A percentile compares a stretch with the other conserved stretches of the same genome.
These are phyloP conservation scores for Alaudala cheleensis DNA, from an alignment of 2,113 vertebrate genomes.

Conservation along the genomic window DNA sequence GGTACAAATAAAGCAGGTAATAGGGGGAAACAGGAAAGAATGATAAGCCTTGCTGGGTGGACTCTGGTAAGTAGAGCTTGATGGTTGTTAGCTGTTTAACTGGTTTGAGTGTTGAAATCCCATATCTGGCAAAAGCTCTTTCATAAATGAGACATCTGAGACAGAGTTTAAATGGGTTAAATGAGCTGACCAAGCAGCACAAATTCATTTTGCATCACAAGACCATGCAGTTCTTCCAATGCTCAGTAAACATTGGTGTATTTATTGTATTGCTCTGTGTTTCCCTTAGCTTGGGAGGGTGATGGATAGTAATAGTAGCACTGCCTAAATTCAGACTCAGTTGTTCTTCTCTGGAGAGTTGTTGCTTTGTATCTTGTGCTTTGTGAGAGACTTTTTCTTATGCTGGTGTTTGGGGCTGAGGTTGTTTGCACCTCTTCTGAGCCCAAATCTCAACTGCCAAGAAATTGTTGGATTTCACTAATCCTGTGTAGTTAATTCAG, in stretches of 20 bases:
- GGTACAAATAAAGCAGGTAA: not conserved
- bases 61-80: not conserved
- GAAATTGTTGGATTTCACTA: not conserved
- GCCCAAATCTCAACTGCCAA: not conserved
- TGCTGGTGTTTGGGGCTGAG: not conserved
- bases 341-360: not conserved
- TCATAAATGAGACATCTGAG: not conserved
- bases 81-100: not conserved
- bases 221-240: not conserved
- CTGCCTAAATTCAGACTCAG: not conserved
- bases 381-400: not conserved
- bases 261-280: not conserved
- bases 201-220: not conserved
- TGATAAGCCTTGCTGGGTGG: not conserved
- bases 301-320: not conserved
- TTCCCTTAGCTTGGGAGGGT: not conserved
- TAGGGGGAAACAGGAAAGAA: not conserved
- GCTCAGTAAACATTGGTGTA: not conserved
- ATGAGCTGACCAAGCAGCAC: not conserved
- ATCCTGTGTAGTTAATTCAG: constrained; percentile 13
- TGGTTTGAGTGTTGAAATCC: not conserved
- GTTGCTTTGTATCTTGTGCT: not conserved
- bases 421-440: not conserved
- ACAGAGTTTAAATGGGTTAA: not conserved
- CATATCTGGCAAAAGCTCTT: not conserved